Evolutionary conservation across 2,797 vertebrate genomes (phyloP).

Genomic region (Anguilla megastoma): DNA sequence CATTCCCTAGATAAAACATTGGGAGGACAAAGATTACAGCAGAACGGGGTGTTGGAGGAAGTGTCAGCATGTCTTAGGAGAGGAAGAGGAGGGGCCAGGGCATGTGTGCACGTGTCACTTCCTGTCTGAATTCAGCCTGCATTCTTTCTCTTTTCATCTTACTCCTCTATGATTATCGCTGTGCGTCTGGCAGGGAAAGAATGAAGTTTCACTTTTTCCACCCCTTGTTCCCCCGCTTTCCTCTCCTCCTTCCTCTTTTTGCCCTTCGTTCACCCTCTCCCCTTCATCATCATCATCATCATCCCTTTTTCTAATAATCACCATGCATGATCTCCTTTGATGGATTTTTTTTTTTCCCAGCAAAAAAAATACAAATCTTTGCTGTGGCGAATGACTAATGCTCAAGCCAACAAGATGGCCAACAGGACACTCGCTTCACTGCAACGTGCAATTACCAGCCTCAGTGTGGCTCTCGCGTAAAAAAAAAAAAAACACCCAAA

Average conservation of each 20-base stretch:
- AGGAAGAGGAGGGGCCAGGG: constrained; percentile 2
- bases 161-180: background rate
- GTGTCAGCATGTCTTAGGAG: constrained; percentile 35
- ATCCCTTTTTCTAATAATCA: background rate
- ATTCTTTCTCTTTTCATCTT: background rate
- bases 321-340: background rate
- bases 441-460: background rate
- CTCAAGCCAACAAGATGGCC: background rate
- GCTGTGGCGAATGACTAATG: background rate
- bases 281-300: background rate
- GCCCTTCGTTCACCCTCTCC: background rate
- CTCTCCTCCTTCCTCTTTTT: background rate
- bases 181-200: background rate
- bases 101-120: background rate
- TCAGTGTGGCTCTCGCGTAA: background rate
- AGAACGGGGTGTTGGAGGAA: constrained; percentile 25
- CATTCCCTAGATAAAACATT: constrained; percentile 41
- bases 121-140: background rate
- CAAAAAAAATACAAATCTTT: background rate
- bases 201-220: background rate
- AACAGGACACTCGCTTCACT: background rate
- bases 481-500: no score
- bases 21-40: constrained; percentile 39
- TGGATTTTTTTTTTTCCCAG: background rate
- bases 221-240: background rate